Evolutionary conservation across 2,113 vertebrate species (phyloP), one percentile per base, ranked within the genome.

Genomic region (Cariama cristata): DNA sequence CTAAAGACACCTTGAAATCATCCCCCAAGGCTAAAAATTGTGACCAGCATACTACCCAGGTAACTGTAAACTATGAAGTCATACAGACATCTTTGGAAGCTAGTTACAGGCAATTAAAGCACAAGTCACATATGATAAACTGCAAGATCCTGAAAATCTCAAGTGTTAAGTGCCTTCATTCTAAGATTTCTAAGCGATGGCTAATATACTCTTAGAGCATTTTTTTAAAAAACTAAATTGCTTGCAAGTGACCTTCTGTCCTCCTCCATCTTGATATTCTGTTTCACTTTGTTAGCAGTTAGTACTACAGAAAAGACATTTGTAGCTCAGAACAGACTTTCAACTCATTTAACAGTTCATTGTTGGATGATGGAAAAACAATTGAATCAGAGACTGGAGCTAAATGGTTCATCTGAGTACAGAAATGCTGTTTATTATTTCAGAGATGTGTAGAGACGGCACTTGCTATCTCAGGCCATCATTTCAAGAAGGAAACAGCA

Each of bases 281-380:
- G 22, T 60, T 94, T 68, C 58, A 63, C 22, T 68, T 90, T 42
- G 17, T 40, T 90, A 81, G 45, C 73, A 66, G 47, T 89, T 85
- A 86, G 45, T 60, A 33, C 66, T 79, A 40, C 12, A 83, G 47
- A 62, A 71, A 77, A 91, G 62, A 58, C 18, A 62, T 86, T 28
- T 84, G 91, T 68, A 79, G 75, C 52, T 73, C 73, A 84, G 74
- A 94, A 75, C 49, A 86, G 40, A 64, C 88, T 96, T 93, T 75
- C 83, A 87, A 68, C 60, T 87, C 28, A 73, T 93, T 96, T 91
- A 93, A 52, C 53, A 73, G 20, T 56, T 94, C 91, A 76, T 89
- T 85, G 69, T 62, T 68, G 58, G 58, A 79, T 85, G 83, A 93
- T 66, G 62, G 76, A 86, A 89, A 94, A 87, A n/a, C 74, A 82